A percentile compares a stretch with the other conserved stretches of the same genome.
Conservation (phyloP, 1,140 invertebrate genomes). For the Drosophila bifasciata region DNA sequence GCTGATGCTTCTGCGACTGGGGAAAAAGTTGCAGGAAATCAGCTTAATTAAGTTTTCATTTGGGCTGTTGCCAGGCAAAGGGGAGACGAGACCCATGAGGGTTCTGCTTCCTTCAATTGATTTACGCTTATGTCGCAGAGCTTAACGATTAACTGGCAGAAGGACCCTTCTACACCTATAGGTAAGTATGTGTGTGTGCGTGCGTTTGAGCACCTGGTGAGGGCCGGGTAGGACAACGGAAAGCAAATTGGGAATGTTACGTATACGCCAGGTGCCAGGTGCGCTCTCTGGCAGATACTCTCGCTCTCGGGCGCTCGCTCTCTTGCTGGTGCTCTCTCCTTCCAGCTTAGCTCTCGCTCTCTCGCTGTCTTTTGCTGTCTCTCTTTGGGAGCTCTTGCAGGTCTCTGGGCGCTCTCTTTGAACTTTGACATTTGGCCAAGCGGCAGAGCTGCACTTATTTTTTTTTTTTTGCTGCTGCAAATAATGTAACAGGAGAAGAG, state of each 20-base stretch:
- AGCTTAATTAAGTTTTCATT: constrained; percentile 23
- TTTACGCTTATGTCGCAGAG: constrained; percentile 16
- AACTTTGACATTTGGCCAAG: constrained; percentile 53
- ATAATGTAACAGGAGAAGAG: constrained; percentile 34
- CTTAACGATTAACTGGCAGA: constrained; percentile 25
- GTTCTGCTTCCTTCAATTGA: constrained; percentile 21
- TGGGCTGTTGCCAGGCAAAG: neutral
- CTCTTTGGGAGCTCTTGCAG: neutral
- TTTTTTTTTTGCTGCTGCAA: too few species aligned
- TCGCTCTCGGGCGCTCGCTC: constrained; percentile 7
- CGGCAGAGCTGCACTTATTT: constrained; percentile 42
- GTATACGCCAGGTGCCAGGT: constrained; percentile 36
- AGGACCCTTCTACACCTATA: neutral
- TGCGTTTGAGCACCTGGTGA: constrained; percentile 15
- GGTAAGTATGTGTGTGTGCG: constrained; percentile 2
- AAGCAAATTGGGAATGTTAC: constrained; percentile 33
- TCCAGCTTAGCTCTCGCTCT: constrained; percentile 1
- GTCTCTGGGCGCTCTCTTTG: constrained; percentile 15
- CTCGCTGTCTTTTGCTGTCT: constrained; percentile 3
- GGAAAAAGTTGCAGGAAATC: neutral
- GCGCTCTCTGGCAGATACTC: constrained; percentile 15
- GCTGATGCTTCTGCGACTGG: too few species aligned
- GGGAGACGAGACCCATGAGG: neutral
- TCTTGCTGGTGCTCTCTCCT: constrained; percentile 23
- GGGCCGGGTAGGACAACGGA: neutral